A percentile compares a stretch with the other conserved stretches of the same genome.
Evolutionary conservation across 2,113 vertebrate species (phyloP).

Genomic region (Silurus glanis): DNA sequence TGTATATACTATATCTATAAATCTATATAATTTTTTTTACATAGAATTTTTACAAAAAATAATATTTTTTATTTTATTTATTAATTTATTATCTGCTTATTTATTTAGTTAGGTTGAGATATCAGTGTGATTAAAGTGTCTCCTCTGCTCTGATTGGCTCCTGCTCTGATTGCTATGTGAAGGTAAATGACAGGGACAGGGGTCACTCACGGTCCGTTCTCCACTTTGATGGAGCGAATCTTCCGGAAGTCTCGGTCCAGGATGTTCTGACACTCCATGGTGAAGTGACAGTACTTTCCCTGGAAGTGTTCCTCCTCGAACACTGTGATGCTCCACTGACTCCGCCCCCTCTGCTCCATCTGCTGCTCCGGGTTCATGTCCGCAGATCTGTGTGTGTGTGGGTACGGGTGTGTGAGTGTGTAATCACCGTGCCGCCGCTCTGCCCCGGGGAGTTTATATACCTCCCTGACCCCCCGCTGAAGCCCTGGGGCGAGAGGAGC

Average conservation of each 20-base stretch:
- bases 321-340: conserved; percentile 88
- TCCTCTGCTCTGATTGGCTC: not conserved
- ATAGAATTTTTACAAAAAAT: too few species aligned
- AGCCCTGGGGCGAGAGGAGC: conserved; percentile 55
- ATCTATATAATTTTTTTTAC: too few species aligned
- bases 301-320: conserved; percentile 98
- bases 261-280: conserved; percentile 91
- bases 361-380: conserved; percentile 87
- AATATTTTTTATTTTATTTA: too few species aligned
- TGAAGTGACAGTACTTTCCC: conserved; percentile 90
- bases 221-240: conserved; percentile 95
- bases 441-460: conserved; percentile 71
- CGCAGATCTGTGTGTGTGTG: conserved; percentile 52
- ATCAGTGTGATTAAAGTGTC: too few species aligned
- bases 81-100: too few species aligned
- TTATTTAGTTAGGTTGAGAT: too few species aligned
- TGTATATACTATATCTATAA: too few species aligned
- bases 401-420: conserved; percentile 44
- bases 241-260: conserved; percentile 90
- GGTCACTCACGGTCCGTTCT: conserved; percentile 87
- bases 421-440: conserved; percentile 66
- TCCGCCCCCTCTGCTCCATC: conserved; percentile 86
- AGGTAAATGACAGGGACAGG: not conserved
- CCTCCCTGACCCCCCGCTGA: conserved; percentile 56
- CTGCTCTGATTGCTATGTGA: not conserved